These are phyloP conservation scores for Formica aserva DNA, from an alignment of 2,888 invertebrate genomes.

Conservation along the genomic window DNA sequence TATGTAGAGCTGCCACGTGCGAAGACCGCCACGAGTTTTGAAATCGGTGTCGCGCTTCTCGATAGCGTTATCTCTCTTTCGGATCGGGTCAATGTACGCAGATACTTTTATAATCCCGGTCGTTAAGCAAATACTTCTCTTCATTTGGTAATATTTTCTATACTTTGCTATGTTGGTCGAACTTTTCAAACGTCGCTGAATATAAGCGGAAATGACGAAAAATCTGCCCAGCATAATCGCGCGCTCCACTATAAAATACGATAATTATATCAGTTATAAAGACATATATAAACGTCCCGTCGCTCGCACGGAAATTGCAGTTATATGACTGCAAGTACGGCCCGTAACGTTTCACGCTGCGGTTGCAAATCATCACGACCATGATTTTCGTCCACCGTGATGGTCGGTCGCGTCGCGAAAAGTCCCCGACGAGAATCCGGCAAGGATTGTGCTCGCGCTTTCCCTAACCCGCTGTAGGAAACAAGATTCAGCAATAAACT, in stretches of 20 bases:
- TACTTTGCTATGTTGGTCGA: not conserved
- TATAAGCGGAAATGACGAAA: conserved; percentile 18
- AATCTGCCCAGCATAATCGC: not conserved
- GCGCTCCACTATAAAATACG: not conserved
- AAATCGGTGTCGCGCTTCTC: conserved; percentile 57
- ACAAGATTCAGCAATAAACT: conserved; percentile 67
- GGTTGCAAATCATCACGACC: conserved; percentile 44
- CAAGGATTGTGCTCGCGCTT: conserved; percentile 23
- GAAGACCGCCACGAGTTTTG: conserved; percentile 55
- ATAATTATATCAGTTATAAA: conserved; percentile 50
- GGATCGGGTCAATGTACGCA: conserved; percentile 68
- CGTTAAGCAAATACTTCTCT: not conserved
- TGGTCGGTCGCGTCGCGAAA: conserved; percentile 36
- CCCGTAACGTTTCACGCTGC: conserved; percentile 26
- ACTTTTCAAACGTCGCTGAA: conserved; percentile 1
- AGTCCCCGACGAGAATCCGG: conserved; percentile 40
- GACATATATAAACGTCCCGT: conserved; percentile 12
- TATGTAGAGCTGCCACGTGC: not conserved
- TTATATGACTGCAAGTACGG: conserved; percentile 10
- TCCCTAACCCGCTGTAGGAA: conserved; percentile 47
- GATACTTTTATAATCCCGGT: conserved; percentile 37
- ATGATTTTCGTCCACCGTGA: conserved; percentile 38
- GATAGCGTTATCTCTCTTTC: conserved; percentile 67
- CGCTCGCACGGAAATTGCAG: conserved; percentile 20
- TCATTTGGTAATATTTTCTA: not conserved